Evolutionary conservation across 2,888 invertebrate species (phyloP).

Genomic region (Drosophila paramelanica): DNA sequence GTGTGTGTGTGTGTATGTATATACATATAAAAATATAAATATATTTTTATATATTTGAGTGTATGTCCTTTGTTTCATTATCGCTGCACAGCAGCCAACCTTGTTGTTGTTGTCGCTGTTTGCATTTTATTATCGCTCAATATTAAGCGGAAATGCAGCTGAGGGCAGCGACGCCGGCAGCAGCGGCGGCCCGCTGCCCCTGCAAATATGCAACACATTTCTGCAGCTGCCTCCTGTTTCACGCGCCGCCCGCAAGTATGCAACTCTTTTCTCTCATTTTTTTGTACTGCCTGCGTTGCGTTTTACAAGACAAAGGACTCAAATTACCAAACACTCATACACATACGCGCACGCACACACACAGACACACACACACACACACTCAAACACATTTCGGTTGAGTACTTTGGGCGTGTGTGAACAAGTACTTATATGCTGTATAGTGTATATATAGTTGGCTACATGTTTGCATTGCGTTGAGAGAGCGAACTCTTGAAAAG

Average conservation of each 20-base stretch:
- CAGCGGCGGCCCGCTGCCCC: constrained; percentile 20
- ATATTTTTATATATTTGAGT: neutral
- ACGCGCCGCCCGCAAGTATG: constrained; percentile 69
- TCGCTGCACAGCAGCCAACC: constrained; percentile 47
- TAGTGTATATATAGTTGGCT: constrained; percentile 15
- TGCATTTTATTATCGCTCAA: constrained; percentile 82
- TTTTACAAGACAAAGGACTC: constrained; percentile 56
- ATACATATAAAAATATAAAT: too few relatives aligned
- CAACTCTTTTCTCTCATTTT: constrained; percentile 53
- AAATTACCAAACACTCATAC: constrained; percentile 41
- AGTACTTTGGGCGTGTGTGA: constrained; percentile 2
- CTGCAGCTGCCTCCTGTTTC: constrained; percentile 33
- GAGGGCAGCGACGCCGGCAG: constrained; percentile 46
- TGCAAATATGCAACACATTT: constrained; percentile 57
- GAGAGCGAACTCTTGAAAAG: constrained; percentile 20
- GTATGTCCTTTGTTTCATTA: constrained; percentile 42
- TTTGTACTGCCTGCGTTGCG: constrained; percentile 18
- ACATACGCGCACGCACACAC: constrained; percentile 13
- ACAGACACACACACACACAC: constrained; percentile 14
- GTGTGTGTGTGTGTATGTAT: constrained; percentile 39
- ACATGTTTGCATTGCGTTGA: constrained; percentile 26
- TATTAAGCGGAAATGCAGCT: constrained; percentile 83
- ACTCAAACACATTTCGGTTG: neutral
- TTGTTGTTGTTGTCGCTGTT: constrained; percentile 50
- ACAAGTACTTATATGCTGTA: constrained; percentile 1